Evolutionary conservation across 92 coral and sea anemone genomes (phyloP), one percentile per base, ranked within the genome.

Genomic region (Virgularia gustaviana): DNA sequence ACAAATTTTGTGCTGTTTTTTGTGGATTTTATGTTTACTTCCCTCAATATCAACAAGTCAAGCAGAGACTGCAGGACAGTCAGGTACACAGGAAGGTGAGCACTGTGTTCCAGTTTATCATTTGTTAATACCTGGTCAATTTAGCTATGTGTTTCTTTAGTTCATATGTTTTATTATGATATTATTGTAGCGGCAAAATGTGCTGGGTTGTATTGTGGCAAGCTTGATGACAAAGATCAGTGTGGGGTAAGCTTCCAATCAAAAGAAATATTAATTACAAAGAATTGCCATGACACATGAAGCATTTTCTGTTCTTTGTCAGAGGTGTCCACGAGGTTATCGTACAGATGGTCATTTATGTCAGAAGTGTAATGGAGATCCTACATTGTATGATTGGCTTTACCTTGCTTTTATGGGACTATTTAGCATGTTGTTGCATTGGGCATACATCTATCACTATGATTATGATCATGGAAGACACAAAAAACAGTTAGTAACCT

Each of bases 321-420:
- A 92, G 98, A 89, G 96, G 36, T 92, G 98, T 35, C 90, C 94
- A 2, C 78, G 96, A 77, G 98, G 98, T 27, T 86, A 81, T 65
- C 72, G 90, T 31, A 86, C 87, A 49, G 78, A 89, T 79, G 98
- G 98, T 7, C 72, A 65, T 32, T 73, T 59, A 10, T 92, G 98
- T 42, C 34, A 56, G 38, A 81, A 89, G 70, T 92, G 98, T 65
- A 42, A 78, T 2, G 58, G 78, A 6, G 41, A 82, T 16, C 88
- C 85, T 22, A 66, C 65, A 56, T 65, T 92, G 53, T 89, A 92
- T 38, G 98, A 92, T 42, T 92, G 98, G 98, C 65, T 80, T 11
- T 92, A 89, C 41, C 79, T 92, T 60, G 96, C 90, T 4, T 92
- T 89, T 62, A 92, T 83, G 86, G 89, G 85, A 4, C 81, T 87